Evolutionary conservation across 2,888 invertebrate genomes (phyloP), one percentile per base, ranked within the genome.

Genomic region (Melitaea athalia): DNA sequence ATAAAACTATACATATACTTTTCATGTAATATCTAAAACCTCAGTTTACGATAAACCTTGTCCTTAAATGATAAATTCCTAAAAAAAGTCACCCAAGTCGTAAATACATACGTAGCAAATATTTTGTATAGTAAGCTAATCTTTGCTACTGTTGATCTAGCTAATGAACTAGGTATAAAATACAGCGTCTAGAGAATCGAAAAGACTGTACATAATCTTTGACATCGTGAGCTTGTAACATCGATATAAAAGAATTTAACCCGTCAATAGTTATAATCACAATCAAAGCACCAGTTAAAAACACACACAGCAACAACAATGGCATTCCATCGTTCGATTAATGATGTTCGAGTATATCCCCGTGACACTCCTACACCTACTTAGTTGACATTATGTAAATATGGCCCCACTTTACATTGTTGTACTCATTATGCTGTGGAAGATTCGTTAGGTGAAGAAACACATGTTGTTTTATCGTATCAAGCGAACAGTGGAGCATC

Each of bases 381-480:
- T 90, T 89, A 89, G 90, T 86, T 91, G 92, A 92, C 91, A 92
- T 92, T 91, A 92, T 92, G 91, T 92, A 92, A 92, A 92, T 91
- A 92, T 81, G 82, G 84, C 76, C 83, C 89, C 89, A 90, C 91
- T 91, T 88, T 90, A 90, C 89, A 90, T 91, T 92, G 91, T 91
- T 82, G 86, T 88, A 84, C 89, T 92, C 91, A 92, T 91, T 92
- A 92, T 92, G 84, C 89, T 75, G 80, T 79, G 81, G 88, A 86
- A 90, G 92, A 92, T 91, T 92, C 91, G 92, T 91, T 91, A 92
- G 92, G 92, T 92, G 92, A 92, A 91, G 92, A 92, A 92, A 92
- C 92, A 92, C 84, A 88, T 92, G 92, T 92, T 91, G 92, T 91
- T 91, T 91, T 92, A 92, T 91, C 86, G 79, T 81, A 80, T 79